Evolutionary conservation across 2,113 vertebrate genomes (phyloP).

Genomic region (Chunga burmeisteri): DNA sequence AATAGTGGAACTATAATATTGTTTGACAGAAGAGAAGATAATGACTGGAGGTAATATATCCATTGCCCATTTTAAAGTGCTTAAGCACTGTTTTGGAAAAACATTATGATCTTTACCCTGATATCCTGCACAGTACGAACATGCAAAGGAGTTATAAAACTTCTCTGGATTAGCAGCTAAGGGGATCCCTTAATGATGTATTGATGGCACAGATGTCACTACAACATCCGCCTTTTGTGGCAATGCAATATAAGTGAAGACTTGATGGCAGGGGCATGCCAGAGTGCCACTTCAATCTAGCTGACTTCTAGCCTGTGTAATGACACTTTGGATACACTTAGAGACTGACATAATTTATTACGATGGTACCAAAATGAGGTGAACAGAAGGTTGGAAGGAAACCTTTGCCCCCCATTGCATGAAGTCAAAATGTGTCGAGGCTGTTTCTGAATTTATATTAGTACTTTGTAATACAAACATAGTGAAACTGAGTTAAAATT

Average conservation of each 20-base stretch:
- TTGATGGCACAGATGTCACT: not conserved
- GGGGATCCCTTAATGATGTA: not conserved
- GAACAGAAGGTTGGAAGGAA: not conserved
- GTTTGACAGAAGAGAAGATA: not conserved
- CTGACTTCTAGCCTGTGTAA: not conserved
- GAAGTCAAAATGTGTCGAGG: not conserved
- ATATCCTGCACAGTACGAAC: not conserved
- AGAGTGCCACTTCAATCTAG: not conserved
- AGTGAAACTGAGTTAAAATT: slow-evolving; percentile 31
- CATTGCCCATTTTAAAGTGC: not conserved
- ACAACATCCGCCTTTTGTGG: not conserved
- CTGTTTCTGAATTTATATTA: not conserved
- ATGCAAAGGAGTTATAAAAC: not conserved
- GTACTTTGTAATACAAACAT: not conserved
- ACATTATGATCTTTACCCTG: not conserved
- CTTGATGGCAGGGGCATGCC: not conserved
- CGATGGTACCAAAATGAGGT: not conserved
- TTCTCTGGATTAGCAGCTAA: not conserved
- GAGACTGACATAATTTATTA: not conserved
- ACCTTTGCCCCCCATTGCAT: not conserved
- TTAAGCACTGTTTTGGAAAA: slow-evolving; percentile 10
- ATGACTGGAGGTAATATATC: not conserved
- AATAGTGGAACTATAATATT: not conserved
- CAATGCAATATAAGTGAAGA: not conserved
- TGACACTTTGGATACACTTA: not conserved